Evolutionary conservation across 2,888 invertebrate species (phyloP), one percentile per base, ranked within the genome.

Genomic region (Leistus spinibarbis): DNA sequence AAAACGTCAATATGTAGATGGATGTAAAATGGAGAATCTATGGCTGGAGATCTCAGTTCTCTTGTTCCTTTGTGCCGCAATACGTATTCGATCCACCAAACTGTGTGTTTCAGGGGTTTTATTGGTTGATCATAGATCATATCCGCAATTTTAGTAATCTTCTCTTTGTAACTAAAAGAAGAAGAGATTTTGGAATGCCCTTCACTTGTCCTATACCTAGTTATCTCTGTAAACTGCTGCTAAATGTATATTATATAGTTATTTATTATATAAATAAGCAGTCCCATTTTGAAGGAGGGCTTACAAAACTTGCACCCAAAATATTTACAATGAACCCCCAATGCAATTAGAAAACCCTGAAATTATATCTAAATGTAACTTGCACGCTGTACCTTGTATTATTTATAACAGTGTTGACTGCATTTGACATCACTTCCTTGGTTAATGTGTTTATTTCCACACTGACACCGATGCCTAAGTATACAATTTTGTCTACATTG

Each of bases 121-220:
- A 71, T 71, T n/a, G 71, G 71, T 23, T 64, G 71, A 24, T 71
- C 71, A 17, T 62, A 40, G 19, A 71, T 16, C 17, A 70, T 19
- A 16, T 53, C 27, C 10, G 71, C 64, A 1, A 40, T 63, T 13
- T 64, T 23, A 24, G 16, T 64, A 0, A 63, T 22, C 23, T 53
- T 17, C 17, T 24, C 54, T 54, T 1, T 16, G 19, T 53, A 64
- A 23, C 65, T 71, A 54, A 9, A 65, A 71, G 54, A 40, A 40
- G 13, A 40, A 3, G 2, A 10, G 7, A 3, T 40, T 40, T 40
- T 5, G 24, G 7, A 5, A 7, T 40, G 7, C 10, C 10, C 40
- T 40, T 40, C n/a, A n/a, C n/a, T n/a, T n/a, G n/a, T n/a, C n/a
- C n/a, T n/a, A n/a, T n/a, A n/a, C n/a, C n/a, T n/a, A n/a, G n/a